Evolutionary conservation across 2,888 invertebrate species (phyloP).

Genomic region (Eurytoma californica): DNA sequence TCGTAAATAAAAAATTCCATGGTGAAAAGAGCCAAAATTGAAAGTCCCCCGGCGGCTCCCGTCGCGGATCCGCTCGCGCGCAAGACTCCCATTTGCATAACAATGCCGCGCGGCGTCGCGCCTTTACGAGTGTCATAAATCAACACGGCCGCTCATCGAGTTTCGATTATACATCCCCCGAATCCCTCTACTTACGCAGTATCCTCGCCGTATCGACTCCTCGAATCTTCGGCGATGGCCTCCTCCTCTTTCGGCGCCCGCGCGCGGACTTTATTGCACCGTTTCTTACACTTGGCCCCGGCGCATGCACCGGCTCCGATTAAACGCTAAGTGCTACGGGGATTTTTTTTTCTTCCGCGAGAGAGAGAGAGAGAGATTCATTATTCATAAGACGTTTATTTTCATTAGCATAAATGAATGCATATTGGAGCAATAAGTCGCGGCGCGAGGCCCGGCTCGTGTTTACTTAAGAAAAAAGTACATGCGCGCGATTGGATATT

Average conservation of each 20-base stretch:
- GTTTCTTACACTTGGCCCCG: not conserved
- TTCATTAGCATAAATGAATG: constrained; percentile 31
- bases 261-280: not conserved
- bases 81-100: constrained; percentile 56
- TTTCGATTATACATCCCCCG: constrained; percentile 56
- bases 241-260: not conserved
- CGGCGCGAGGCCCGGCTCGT: constrained; percentile 1
- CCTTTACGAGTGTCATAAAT: constrained; percentile 57
- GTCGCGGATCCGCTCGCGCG: not conserved
- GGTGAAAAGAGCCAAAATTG: constrained; percentile 15
- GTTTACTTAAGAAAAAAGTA: constrained; percentile 9
- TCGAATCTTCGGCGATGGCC: constrained; percentile 60
- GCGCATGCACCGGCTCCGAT: no score
- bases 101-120: constrained; percentile 40
- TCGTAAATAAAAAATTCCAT: constrained; percentile 14
- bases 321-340: no score
- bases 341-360: not conserved
- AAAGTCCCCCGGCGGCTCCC: constrained; percentile 5
- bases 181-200: constrained; percentile 66
- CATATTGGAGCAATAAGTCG: constrained; percentile 21
- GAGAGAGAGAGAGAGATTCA: not conserved
- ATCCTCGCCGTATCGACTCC: constrained; percentile 61
- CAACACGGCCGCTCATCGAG: constrained; percentile 55
- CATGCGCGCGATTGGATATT: not conserved
- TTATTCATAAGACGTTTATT: constrained; percentile 17